phyloP scores from a whole-genome alignment of 2,113 vertebrate species.

The Engraulis encrasicolus region DNA sequence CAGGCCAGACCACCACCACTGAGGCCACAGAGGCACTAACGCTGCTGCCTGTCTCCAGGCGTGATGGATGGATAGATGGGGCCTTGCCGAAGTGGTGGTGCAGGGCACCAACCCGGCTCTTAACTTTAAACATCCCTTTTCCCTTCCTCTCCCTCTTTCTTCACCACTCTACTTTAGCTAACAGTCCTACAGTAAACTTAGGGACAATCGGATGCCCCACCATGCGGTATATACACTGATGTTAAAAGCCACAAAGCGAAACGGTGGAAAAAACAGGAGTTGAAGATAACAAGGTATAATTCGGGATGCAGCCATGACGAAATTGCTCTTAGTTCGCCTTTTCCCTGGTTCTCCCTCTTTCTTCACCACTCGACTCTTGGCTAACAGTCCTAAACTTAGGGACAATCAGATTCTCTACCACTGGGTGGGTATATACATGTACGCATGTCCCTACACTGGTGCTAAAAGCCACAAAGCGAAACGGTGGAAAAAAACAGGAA shows the following conservation, averaged over 20 bases:
- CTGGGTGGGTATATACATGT: no score
- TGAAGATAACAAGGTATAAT: constrained; percentile 17
- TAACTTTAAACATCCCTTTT: constrained; percentile 5
- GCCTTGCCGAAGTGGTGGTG: neutral
- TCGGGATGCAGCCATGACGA: neutral
- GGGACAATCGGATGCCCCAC: neutral
- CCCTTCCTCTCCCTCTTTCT: no score
- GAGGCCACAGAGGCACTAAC: neutral
- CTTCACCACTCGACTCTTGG: no score
- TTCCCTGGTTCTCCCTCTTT: no score
- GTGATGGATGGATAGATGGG: neutral
- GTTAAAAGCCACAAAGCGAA: neutral
- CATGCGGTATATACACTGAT: neutral
- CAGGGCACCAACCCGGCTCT: neutral
- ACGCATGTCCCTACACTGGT: neutral
- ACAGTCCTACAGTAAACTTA: neutral
- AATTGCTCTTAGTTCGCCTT: no score
- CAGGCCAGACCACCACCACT: no score
- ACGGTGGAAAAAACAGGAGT: neutral
- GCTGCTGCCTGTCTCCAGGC: neutral
- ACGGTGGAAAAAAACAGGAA: neutral
- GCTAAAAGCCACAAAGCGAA: neutral
- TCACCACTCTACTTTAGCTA: no score
- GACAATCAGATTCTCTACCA: neutral
- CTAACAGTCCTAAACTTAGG: neutral